These are phyloP conservation scores for Manis javanica DNA, from an alignment of 2,797 vertebrate species.

Conservation along the genomic window DNA sequence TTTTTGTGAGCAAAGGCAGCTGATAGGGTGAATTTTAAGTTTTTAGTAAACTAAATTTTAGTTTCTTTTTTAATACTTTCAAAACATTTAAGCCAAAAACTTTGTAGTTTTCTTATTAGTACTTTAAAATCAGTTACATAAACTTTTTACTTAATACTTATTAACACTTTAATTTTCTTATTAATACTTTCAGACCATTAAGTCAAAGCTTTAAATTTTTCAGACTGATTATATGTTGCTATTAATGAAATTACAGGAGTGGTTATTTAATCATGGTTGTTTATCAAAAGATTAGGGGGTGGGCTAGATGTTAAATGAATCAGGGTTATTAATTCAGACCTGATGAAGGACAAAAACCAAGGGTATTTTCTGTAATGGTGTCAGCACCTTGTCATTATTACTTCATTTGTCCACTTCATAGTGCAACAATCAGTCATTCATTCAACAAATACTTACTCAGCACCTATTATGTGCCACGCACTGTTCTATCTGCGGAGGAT, in stretches of 20 bases:
- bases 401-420: too few relatives aligned
- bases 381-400: too few relatives aligned
- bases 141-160: background rate
- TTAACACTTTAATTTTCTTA: background rate
- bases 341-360: too few relatives aligned
- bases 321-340: too few relatives aligned
- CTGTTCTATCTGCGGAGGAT: constrained; percentile 67
- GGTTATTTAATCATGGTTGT: too few relatives aligned
- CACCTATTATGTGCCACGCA: constrained; percentile 63
- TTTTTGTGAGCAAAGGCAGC: background rate
- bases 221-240: too few relatives aligned
- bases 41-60: constrained; percentile 35
- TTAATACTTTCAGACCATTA: background rate
- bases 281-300: too few relatives aligned
- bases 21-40: background rate
- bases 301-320: too few relatives aligned
- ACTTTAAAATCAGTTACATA: constrained; percentile 35
- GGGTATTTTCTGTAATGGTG: too few relatives aligned
- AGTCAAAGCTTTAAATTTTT: constrained; percentile 27
- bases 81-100: constrained; percentile 23
- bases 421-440: too few relatives aligned
- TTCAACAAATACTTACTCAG: too few relatives aligned
- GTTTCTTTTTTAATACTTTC: constrained; percentile 35
- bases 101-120: constrained; percentile 39
- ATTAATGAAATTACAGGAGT: too few relatives aligned